Conservation (phyloP, 2,797 vertebrate genomes). For the Cynodonichthys magdalenae region DNA sequence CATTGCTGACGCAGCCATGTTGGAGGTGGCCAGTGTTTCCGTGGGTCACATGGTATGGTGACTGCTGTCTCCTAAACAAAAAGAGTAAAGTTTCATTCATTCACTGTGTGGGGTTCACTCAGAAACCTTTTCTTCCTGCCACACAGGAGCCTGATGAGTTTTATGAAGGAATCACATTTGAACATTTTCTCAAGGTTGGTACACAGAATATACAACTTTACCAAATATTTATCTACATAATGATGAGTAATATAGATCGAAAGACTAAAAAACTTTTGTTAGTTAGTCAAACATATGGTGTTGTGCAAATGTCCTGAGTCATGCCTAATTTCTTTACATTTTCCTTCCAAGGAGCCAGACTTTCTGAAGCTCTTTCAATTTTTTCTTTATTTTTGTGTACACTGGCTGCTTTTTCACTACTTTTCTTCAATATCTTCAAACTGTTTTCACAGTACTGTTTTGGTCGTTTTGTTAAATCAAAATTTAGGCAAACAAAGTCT, state of each 20-base stretch:
- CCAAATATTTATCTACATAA: not conserved
- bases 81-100: not conserved
- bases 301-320: not conserved
- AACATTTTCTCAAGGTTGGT: slow-evolving; percentile 94
- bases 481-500: too few species aligned
- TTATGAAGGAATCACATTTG: slow-evolving; percentile 95
- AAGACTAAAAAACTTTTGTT: not conserved
- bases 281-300: not conserved
- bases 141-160: slow-evolving; percentile 90
- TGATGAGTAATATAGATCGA: too few species aligned
- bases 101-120: not conserved
- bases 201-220: not conserved
- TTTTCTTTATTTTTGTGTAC: too few species aligned
- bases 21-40: slow-evolving; percentile 94
- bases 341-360: too few species aligned
- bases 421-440: too few species aligned
- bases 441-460: too few species aligned
- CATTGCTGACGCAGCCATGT: slow-evolving; percentile 96
- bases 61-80: not conserved
- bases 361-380: too few species aligned
- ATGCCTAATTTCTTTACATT: not conserved
- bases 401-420: too few species aligned
- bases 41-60: slow-evolving; percentile 89
- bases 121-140: slow-evolving; percentile 14
- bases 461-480: too few species aligned